A percentile compares a stretch with the other conserved stretches of the same genome.
These are phyloP conservation scores for Congeria kusceri DNA, from an alignment of 2,888 invertebrate genomes.

Conservation along the genomic window DNA sequence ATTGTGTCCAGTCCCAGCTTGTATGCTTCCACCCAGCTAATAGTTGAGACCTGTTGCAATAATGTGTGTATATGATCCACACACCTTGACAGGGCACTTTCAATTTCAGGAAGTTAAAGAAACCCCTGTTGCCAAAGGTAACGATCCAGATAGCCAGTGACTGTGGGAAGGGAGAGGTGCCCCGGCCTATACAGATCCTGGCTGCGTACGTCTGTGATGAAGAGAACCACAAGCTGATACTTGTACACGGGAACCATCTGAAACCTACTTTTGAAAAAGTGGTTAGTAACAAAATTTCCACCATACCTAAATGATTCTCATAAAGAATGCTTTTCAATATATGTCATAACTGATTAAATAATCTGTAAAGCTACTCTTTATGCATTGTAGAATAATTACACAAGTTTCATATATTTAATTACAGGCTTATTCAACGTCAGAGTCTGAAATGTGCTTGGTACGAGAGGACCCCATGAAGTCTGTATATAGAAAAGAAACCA, in stretches of 20 bases:
- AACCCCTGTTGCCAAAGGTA: constrained; percentile 79
- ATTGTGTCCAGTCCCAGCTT: too few relatives aligned
- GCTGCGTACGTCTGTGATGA: constrained; percentile 72
- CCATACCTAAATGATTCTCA: too few relatives aligned
- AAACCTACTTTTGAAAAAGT: constrained; percentile 88
- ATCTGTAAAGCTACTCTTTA: too few relatives aligned
- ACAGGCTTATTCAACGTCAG: constrained; percentile 70
- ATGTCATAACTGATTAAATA: too few relatives aligned
- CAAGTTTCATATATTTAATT: constrained; percentile 7
- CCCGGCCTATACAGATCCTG: constrained; percentile 76
- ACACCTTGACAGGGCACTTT: too few relatives aligned
- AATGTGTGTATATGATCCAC: too few relatives aligned
- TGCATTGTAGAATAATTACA: too few relatives aligned
- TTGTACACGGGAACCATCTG: constrained; percentile 88
- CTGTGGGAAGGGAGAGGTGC: constrained; percentile 61
- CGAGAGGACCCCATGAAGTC: constrained; percentile 70
- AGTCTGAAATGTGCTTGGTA: constrained; percentile 70
- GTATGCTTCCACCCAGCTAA: too few relatives aligned
- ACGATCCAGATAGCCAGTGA: constrained; percentile 78
- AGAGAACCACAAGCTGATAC: constrained; percentile 86
- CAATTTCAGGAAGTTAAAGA: constrained; percentile 79
- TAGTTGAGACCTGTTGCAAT: too few relatives aligned
- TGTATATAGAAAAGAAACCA: constrained; percentile 59
- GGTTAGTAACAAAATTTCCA: constrained; percentile 83
- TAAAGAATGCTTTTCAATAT: too few relatives aligned